phyloP scores from a whole-genome alignment of 1,140 invertebrate species.

The Solen grandis region DNA sequence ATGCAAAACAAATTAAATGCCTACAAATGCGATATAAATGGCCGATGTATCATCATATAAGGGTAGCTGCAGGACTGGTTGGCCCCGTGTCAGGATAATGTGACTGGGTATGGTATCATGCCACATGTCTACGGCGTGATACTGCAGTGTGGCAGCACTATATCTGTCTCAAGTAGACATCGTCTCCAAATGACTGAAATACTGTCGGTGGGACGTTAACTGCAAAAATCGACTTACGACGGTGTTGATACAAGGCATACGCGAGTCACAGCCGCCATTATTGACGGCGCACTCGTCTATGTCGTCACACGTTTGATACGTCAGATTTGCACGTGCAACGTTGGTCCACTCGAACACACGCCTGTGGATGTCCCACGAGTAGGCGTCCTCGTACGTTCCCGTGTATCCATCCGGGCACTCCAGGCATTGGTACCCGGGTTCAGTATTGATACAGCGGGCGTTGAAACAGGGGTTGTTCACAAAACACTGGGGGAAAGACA shows the following conservation, averaged over 20 bases:
- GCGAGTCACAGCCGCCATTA: conserved; percentile 65
- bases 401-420: conserved; percentile 61
- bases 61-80: too few species aligned
- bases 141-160: too few species aligned
- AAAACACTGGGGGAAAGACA: conserved; percentile 3
- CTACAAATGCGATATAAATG: too few species aligned
- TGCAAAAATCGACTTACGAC: conserved; percentile 60
- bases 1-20: too few species aligned
- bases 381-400: conserved; percentile 66
- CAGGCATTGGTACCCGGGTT: conserved; percentile 66
- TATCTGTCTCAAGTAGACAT: too few species aligned
- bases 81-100: too few species aligned
- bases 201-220: too few species aligned
- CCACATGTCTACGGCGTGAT: too few species aligned
- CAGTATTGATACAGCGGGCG: conserved; percentile 63
- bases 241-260: conserved; percentile 62
- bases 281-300: conserved; percentile 63
- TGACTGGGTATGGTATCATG: too few species aligned
- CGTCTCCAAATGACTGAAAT: too few species aligned
- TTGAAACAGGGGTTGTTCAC: conserved; percentile 12
- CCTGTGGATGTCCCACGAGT: conserved; percentile 45
- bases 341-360: conserved; percentile 52
- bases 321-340: conserved; percentile 11
- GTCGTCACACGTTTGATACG: conserved; percentile 61
- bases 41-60: too few species aligned